Conservation (phyloP, 1,140 invertebrate genomes). For the Bombus pascuorum region DNA sequence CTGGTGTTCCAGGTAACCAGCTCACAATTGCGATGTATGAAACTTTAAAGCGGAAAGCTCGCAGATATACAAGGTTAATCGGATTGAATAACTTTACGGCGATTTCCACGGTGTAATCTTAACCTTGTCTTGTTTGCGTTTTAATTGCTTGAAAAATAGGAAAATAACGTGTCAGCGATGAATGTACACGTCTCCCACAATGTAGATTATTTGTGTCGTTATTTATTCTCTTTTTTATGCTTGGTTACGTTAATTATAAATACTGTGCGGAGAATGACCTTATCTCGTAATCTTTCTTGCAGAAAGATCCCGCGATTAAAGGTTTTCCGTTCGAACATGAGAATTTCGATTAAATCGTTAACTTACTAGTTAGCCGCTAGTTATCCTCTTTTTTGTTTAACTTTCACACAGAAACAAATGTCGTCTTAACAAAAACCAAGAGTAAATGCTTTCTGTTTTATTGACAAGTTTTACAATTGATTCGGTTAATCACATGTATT, state of each 20-base stretch:
- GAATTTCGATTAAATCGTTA: not conserved
- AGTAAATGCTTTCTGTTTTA: not conserved
- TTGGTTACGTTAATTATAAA: too few species aligned
- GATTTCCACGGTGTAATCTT: not conserved
- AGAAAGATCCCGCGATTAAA: not conserved
- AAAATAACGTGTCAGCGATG: not conserved
- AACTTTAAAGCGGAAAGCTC: not conserved
- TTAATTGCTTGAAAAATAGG: not conserved
- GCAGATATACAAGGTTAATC: not conserved
- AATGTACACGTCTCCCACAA: too few species aligned
- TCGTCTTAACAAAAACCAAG: too few species aligned
- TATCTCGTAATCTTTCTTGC: not conserved
- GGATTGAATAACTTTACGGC: not conserved
- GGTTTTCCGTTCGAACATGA: not conserved
- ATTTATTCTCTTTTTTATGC: too few species aligned
- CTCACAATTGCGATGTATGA: too few species aligned
- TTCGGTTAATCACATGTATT: not conserved
- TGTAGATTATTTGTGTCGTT: too few species aligned
- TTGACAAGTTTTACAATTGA: not conserved
- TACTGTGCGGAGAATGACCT: not conserved
- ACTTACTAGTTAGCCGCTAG: rapidly evolving
- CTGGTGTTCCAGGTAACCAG: not conserved
- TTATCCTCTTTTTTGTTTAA: too few species aligned
- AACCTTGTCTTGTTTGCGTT: not conserved
- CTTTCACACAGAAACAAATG: too few species aligned